A percentile compares a stretch with the other conserved stretches of the same genome.
Evolutionary conservation across 2,113 vertebrate genomes (phyloP).

Genomic region (Chroicocephalus ridibundus): DNA sequence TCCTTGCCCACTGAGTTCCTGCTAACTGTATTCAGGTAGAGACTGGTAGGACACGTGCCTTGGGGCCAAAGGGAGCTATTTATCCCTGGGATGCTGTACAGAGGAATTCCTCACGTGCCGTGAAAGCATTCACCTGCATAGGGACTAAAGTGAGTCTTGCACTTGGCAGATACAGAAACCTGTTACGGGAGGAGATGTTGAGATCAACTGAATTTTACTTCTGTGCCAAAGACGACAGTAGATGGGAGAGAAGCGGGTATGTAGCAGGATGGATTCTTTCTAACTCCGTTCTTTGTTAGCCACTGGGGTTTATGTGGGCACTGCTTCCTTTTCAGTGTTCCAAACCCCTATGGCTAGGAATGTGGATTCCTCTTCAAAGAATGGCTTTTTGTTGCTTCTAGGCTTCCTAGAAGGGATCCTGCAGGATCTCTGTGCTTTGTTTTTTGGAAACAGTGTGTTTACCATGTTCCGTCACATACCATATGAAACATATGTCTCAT

Average conservation of each 20-base stretch:
- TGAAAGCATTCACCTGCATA: neutral
- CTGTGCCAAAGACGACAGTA: neutral
- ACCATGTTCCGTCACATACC: rapidly evolving
- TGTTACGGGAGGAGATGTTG: neutral
- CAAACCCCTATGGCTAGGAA: neutral
- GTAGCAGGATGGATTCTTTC: neutral
- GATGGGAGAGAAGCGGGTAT: neutral
- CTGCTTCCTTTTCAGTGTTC: neutral
- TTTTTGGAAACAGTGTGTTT: neutral
- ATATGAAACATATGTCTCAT: neutral
- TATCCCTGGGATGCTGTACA: neutral
- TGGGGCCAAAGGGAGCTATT: neutral
- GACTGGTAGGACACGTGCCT: neutral
- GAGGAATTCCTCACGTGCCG: neutral
- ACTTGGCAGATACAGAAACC: neutral
- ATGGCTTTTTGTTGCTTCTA: neutral
- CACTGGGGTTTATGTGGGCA: neutral
- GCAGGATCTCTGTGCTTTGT: neutral
- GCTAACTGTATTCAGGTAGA: neutral
- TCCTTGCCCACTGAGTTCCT: neutral
- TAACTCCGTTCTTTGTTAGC: neutral
- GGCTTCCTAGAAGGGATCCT: neutral
- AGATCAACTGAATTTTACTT: neutral
- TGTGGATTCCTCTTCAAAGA: neutral
- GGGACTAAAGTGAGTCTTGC: neutral